A percentile compares a stretch with the other conserved stretches of the same genome.
These are phyloP conservation scores for Falco columbarius DNA, from an alignment of 2,797 vertebrate genomes.

Conservation along the genomic window DNA sequence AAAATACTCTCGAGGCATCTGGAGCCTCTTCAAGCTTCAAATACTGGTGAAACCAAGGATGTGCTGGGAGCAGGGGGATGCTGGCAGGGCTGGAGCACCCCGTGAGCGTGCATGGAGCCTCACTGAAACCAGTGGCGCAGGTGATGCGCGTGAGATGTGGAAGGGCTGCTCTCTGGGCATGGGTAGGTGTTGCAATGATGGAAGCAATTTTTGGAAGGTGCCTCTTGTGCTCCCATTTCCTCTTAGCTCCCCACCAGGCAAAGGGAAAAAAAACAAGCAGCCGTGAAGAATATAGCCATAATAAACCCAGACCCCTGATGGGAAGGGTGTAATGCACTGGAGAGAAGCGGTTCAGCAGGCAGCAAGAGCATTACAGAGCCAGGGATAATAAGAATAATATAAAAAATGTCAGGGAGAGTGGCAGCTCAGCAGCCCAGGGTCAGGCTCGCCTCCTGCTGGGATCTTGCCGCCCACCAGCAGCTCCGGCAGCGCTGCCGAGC, in stretches of 20 bases:
- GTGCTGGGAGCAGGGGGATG: neutral
- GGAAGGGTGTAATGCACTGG: neutral
- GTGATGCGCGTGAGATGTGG: neutral
- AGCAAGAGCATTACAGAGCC: neutral
- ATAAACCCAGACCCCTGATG: neutral
- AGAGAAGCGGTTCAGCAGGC: neutral
- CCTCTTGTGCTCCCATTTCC: neutral
- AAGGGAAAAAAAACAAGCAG: neutral
- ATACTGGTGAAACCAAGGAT: neutral
- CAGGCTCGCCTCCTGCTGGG: neutral
- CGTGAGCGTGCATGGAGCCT: neutral
- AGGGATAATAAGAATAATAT: neutral
- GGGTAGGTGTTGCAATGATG: neutral
- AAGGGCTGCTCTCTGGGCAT: neutral
- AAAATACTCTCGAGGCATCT: neutral
- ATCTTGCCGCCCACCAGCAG: neutral
- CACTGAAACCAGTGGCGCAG: accelerated
- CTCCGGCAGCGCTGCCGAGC: accelerated
- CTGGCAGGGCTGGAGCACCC: neutral
- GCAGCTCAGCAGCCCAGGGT: neutral
- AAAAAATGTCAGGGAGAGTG: neutral
- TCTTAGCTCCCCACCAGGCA: neutral
- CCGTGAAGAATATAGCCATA: neutral
- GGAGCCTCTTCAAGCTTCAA: neutral
- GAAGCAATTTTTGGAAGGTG: neutral